Conservation (phyloP, 2,888 invertebrate species). For the Drosophila sordidula region DNA sequence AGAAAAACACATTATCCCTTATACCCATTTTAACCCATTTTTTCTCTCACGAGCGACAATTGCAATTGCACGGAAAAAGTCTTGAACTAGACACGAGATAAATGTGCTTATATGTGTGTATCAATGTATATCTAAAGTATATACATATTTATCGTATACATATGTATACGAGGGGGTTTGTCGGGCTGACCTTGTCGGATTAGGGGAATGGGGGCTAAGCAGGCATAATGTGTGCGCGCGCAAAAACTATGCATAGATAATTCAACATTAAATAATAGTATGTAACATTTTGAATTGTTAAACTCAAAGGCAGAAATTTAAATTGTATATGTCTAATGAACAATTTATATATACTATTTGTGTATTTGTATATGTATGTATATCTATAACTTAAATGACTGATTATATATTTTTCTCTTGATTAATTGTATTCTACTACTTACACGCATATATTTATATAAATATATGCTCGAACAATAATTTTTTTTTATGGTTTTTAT, state of each 20-base stretch:
- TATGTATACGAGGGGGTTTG: constrained; percentile 26
- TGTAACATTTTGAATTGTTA: constrained; percentile 41
- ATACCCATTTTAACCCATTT: neutral
- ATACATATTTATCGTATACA: constrained; percentile 27
- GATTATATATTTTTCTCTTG: constrained; percentile 75
- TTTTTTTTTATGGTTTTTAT: constrained; percentile 35
- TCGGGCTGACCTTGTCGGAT: neutral
- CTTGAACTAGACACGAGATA: constrained; percentile 24
- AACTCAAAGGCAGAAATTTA: constrained; percentile 29
- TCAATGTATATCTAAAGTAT: constrained; percentile 19
- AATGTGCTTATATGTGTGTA: constrained; percentile 16
- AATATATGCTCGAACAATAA: constrained; percentile 39
- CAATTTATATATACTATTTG: constrained; percentile 38
- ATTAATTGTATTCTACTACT: constrained; percentile 55
- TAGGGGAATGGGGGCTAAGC: neutral
- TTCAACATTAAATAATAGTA: constrained; percentile 8
- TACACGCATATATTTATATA: constrained; percentile 18
- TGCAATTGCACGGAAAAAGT: constrained; percentile 5
- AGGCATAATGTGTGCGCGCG: constrained; percentile 40
- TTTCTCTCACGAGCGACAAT: constrained; percentile 15
- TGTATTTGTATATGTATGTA: constrained; percentile 57
- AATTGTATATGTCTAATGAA: constrained; percentile 41
- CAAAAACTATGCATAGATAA: constrained; percentile 52
- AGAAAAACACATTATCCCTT: neutral
- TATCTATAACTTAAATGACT: constrained; percentile 74